These are phyloP conservation scores for Sphecodes monilicornis DNA, from an alignment of 2,888 invertebrate species.

Conservation along the genomic window DNA sequence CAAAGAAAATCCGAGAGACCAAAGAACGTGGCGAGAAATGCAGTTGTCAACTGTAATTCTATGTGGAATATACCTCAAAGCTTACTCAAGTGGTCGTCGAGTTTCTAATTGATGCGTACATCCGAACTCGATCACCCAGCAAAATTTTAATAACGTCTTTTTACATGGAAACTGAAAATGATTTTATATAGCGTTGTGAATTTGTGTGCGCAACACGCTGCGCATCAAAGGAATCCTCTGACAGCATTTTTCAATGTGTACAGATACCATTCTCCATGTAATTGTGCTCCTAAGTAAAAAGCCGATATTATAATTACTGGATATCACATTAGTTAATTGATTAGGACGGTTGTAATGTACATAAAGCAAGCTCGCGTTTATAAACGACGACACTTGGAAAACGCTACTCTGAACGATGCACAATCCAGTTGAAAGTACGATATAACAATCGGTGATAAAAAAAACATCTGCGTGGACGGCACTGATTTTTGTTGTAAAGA, in stretches of 20 bases:
- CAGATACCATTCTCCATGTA: slow-evolving; percentile 11
- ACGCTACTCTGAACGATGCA: slow-evolving; percentile 37
- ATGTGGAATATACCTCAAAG: slow-evolving; percentile 62
- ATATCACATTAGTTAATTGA: slow-evolving; percentile 8
- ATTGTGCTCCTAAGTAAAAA: not conserved
- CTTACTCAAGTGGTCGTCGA: slow-evolving; percentile 35
- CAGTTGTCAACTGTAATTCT: slow-evolving; percentile 33
- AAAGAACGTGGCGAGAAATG: slow-evolving; percentile 53
- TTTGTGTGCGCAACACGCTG: slow-evolving; percentile 15
- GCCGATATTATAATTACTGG: slow-evolving; percentile 10
- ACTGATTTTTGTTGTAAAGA: not conserved
- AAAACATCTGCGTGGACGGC: not conserved
- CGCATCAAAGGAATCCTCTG: not conserved
- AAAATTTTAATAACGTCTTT: slow-evolving; percentile 42
- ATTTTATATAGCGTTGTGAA: slow-evolving; percentile 33
- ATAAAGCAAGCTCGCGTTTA: slow-evolving; percentile 26
- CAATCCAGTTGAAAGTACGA: slow-evolving; percentile 58
- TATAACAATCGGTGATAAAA: slow-evolving; percentile 28
- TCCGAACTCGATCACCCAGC: slow-evolving; percentile 10
- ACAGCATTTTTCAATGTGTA: slow-evolving; percentile 31
- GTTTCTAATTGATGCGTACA: slow-evolving; percentile 12
- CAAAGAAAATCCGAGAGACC: slow-evolving; percentile 69
- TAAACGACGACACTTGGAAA: slow-evolving; percentile 20
- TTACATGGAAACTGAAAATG: slow-evolving; percentile 18
- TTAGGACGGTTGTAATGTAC: slow-evolving; percentile 38